Evolutionary conservation across 2,113 vertebrate species (phyloP).

Genomic region (Isurus oxyrinchus): DNA sequence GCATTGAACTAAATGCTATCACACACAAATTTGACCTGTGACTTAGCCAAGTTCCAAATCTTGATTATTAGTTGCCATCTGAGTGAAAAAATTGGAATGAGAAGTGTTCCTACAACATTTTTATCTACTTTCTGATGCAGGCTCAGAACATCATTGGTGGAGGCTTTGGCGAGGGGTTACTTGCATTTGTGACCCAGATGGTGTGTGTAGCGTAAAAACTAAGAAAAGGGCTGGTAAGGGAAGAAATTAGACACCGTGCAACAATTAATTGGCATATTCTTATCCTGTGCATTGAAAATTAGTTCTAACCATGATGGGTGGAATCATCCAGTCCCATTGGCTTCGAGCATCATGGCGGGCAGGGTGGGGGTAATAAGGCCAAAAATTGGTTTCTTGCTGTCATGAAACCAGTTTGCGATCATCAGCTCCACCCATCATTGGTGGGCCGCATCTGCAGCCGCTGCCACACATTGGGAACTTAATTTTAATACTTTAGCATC

Average conservation of each 20-base stretch:
- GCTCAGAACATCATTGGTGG: neutral
- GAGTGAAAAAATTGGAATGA: neutral
- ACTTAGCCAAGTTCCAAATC: neutral
- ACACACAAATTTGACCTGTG: neutral
- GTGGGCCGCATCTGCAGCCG: no score
- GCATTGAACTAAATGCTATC: neutral
- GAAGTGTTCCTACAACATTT: neutral
- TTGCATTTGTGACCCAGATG: neutral
- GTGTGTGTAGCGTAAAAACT: neutral
- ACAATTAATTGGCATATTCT: neutral
- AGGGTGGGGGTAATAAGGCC: no score
- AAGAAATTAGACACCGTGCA: neutral
- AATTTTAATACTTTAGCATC: no score
- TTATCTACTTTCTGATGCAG: neutral
- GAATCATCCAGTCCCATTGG: no score
- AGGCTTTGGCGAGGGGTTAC: neutral
- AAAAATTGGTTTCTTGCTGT: no score
- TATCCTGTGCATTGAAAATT: neutral
- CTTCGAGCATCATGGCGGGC: no score
- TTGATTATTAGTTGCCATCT: neutral
- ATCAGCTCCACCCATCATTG: no score
- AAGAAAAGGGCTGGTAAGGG: neutral
- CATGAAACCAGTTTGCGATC: no score
- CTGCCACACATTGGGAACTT: no score
- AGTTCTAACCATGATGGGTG: neutral